Evolutionary conservation across 2,113 vertebrate genomes (phyloP).

Genomic region (Cranoglanis bouderius): DNA sequence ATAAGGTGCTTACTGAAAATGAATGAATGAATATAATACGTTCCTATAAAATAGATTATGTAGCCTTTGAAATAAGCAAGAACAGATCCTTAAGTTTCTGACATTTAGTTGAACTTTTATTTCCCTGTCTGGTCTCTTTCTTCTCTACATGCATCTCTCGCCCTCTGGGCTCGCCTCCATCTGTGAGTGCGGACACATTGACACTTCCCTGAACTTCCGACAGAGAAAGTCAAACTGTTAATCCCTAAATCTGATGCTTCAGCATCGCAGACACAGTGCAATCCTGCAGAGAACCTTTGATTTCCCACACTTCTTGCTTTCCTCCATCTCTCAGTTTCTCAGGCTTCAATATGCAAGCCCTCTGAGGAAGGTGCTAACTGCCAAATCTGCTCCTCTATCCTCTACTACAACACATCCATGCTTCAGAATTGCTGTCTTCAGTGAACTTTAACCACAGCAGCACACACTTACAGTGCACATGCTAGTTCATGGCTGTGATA

Average conservation of each 20-base stretch:
- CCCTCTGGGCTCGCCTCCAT: neutral
- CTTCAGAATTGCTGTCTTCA: conserved; percentile 1
- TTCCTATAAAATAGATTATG: neutral
- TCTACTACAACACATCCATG: neutral
- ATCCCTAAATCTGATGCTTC: conserved; percentile 44
- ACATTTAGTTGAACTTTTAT: conserved; percentile 1
- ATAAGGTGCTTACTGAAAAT: neutral
- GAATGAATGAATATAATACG: conserved; percentile 3
- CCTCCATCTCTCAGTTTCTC: conserved; percentile 17
- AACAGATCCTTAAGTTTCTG: neutral
- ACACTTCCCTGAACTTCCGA: conserved; percentile 41
- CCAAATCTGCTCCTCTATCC: conserved; percentile 30
- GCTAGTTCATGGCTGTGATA: conserved; percentile 28
- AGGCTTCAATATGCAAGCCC: conserved; percentile 22
- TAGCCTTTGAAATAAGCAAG: neutral
- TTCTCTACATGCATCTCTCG: neutral
- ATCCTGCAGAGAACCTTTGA: conserved; percentile 28
- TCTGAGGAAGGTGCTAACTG: conserved; percentile 37
- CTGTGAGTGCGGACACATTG: neutral
- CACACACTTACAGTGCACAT: conserved; percentile 25
- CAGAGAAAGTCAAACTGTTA: conserved; percentile 44
- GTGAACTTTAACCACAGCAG: conserved; percentile 44
- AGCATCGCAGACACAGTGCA: conserved; percentile 37
- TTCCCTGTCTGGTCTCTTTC: neutral
- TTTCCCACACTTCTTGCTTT: conserved; percentile 15